Evolutionary conservation across 2,113 vertebrate genomes (phyloP).

Genomic region (Motacilla tschutschensis): DNA sequence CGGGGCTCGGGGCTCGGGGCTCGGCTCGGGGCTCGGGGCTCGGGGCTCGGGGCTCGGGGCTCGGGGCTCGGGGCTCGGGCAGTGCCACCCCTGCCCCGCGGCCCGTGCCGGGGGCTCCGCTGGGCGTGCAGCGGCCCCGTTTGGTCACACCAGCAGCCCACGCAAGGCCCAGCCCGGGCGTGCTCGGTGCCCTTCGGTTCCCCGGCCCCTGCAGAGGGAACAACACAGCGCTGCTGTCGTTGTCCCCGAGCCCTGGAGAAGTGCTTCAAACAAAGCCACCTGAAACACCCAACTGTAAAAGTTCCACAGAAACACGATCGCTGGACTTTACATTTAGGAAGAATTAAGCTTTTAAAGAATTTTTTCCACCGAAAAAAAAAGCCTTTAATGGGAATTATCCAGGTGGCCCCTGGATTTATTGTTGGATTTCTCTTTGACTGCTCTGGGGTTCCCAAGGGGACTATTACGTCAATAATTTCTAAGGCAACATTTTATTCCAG

Average conservation of each 20-base stretch:
- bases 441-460: constrained; percentile 66
- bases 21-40: background rate
- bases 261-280: constrained; percentile 45
- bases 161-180: background rate
- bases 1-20: background rate
- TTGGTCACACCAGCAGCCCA: background rate
- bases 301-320: constrained; percentile 46
- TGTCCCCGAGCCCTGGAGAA: constrained; percentile 30
- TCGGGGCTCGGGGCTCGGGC: too few relatives aligned
- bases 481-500: constrained; percentile 77
- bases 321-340: constrained; percentile 68
- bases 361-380: constrained; percentile 60
- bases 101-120: background rate
- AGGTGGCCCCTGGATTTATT: constrained; percentile 79
- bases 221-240: background rate
- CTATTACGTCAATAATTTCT: constrained; percentile 77
- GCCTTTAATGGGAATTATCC: constrained; percentile 69
- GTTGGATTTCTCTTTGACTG: constrained; percentile 75
- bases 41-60: too few relatives aligned
- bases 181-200: background rate
- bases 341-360: constrained; percentile 76
- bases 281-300: constrained; percentile 38
- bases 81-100: too few relatives aligned
- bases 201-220: background rate
- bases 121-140: background rate